Base-by-base conservation (phyloP, 1,140 invertebrate genomes). In the Macrocentrus cingulum region DNA sequence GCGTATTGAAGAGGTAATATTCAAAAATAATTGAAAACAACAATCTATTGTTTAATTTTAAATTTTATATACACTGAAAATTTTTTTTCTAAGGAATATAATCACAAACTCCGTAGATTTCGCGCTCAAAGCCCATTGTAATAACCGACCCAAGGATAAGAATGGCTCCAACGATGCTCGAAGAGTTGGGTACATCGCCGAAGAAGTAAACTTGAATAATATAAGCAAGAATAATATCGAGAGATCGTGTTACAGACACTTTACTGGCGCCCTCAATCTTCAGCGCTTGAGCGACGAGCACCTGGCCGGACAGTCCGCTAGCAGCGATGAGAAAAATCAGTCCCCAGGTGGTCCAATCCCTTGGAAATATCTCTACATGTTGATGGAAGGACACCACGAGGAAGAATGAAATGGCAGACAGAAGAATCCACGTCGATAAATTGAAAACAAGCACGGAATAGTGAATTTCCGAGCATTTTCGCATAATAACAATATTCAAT, bases 201-300 rank as follows among this genome's bases (percentile, higher is more conserved):
- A 83, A 83, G n/a, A 77, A 71, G 13, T 75, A 73, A n/a, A 83
- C 69, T 62, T 83, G 81, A 18, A 82, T 67, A n/a, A 81, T 32
- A 25, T 82, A 83, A 4, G 81, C 80, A 16, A 83, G 60, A 25
- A 83, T 78, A 46, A 83, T 82, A 41, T 82, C 82, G 7, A 83
- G 64, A 0, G 82, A 83, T 56, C 82, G 66, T 0, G 81, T 82
- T 1, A 83, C 79, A 11, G 82, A 80, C 1, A 83, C 80, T 53
- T 80, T 77, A 7, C 80, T 80, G n/a, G 81, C 81, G 1, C 81
- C 76, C 68, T 83, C 82, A 37, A 81, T 74, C 56, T 79, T 70
- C 18, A 83, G 65, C 3, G 81, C 81, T 36, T 78, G 77, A 5
- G 80, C 77, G 0, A 83, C 77, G 2, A 83, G 56, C 20, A 81